These are phyloP conservation scores for Drepana arcuata DNA, from an alignment of 1,140 invertebrate genomes.

Conservation along the genomic window DNA sequence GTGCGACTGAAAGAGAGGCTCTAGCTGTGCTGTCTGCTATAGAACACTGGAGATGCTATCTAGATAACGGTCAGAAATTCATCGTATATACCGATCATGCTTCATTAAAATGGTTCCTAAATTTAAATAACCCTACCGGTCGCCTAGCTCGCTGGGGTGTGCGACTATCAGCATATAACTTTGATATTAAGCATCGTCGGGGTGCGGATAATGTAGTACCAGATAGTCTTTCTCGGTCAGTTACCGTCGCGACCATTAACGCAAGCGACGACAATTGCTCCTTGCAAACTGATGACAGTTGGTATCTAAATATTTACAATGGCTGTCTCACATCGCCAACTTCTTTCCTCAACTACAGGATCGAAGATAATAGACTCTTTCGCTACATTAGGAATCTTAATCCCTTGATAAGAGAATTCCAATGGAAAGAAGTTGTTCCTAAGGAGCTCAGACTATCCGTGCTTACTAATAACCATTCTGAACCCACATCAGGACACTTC, in stretches of 20 bases:
- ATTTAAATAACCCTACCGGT: conserved; percentile 35
- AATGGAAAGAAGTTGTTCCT: not conserved
- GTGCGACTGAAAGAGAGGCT: conserved; percentile 20
- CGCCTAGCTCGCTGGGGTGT: conserved; percentile 29
- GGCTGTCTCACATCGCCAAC: not conserved
- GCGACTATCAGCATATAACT: conserved; percentile 25
- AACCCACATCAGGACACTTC: not conserved
- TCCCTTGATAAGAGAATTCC: conserved; percentile 6
- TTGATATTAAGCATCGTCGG: conserved; percentile 30
- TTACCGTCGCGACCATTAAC: conserved; percentile 9
- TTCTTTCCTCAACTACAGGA: not conserved
- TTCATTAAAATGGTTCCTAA: conserved; percentile 28
- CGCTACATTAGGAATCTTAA: conserved; percentile 6
- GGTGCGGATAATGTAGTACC: conserved; percentile 31
- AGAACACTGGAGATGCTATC: conserved; percentile 23
- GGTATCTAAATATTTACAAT: not conserved
- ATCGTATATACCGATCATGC: conserved; percentile 21
- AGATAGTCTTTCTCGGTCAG: conserved; percentile 20
- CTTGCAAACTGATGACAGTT: not conserved
- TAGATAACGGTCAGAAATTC: conserved; percentile 19
- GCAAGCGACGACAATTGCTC: not conserved
- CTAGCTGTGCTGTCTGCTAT: conserved; percentile 16
- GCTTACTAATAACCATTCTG: not conserved
- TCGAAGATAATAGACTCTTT: not conserved
- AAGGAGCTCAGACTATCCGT: not conserved